A percentile compares a stretch with the other conserved stretches of the same genome.
These are phyloP conservation scores for Eupsilia transversa DNA, from an alignment of 2,888 invertebrate genomes.

Conservation along the genomic window DNA sequence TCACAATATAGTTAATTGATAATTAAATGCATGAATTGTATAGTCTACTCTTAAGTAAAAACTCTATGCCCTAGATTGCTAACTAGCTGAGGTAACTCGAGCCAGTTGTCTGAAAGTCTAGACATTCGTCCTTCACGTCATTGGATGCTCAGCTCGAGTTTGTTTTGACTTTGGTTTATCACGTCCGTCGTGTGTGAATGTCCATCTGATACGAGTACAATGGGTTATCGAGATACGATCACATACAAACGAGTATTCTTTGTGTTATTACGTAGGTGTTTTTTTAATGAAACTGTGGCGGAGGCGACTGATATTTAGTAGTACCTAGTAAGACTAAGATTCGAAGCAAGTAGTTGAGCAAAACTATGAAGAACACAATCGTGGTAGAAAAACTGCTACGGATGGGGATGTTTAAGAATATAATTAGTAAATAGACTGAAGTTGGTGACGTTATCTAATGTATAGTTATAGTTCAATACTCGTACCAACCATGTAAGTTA, in stretches of 20 bases:
- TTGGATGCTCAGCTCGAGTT: constrained; percentile 25
- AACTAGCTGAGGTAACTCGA: constrained; percentile 37
- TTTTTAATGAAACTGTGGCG: constrained; percentile 4
- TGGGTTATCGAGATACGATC: constrained; percentile 42
- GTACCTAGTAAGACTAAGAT: not conserved
- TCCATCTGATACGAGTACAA: constrained; percentile 46
- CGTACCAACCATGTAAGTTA: not conserved
- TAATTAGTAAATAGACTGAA: not conserved
- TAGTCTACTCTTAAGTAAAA: constrained; percentile 4
- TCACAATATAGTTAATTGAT: not conserved
- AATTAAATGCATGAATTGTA: not conserved
- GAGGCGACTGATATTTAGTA: not conserved
- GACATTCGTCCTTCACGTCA: constrained; percentile 55
- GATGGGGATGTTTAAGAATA: not conserved
- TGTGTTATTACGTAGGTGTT: constrained; percentile 11
- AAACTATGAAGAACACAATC: not conserved
- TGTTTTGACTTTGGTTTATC: constrained; percentile 43
- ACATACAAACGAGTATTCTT: constrained; percentile 8
- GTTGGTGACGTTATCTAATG: not conserved
- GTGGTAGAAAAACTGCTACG: too few species aligned
- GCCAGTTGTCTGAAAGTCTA: constrained; percentile 46
- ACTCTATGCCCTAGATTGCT: not conserved
- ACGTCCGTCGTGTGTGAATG: constrained; percentile 44
- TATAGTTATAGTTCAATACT: not conserved
- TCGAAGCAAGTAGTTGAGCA: not conserved